These are phyloP conservation scores for Bufotes viridis DNA, from an alignment of 2,797 vertebrate species.

Conservation along the genomic window DNA sequence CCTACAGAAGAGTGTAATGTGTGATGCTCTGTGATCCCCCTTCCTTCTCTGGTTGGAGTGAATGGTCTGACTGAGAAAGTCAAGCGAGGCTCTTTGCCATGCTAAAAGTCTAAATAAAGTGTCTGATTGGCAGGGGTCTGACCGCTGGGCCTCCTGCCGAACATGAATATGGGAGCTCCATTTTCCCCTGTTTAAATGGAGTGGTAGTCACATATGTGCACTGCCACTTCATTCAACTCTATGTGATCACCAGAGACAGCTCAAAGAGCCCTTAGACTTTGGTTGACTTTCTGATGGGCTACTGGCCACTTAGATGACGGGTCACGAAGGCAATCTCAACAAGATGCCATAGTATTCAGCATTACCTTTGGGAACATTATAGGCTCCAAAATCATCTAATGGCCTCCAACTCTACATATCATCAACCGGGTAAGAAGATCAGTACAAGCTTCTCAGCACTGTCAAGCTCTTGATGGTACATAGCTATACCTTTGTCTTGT, in stretches of 20 bases:
- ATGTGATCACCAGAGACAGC: not conserved
- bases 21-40: too few relatives aligned
- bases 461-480: not conserved
- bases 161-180: too few relatives aligned
- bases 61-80: too few relatives aligned
- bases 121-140: too few relatives aligned
- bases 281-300: not conserved
- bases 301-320: not conserved
- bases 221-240: too few relatives aligned
- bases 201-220: too few relatives aligned
- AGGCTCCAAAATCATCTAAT: not conserved
- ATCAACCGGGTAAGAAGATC: not conserved
- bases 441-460: not conserved
- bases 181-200: too few relatives aligned
- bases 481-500: not conserved
- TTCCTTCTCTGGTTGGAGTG: too few relatives aligned
- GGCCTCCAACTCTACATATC: slow-evolving; percentile 10
- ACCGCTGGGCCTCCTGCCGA: too few relatives aligned
- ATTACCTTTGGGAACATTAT: not conserved
- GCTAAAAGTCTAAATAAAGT: too few relatives aligned
- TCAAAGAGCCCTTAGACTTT: not conserved
- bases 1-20: too few relatives aligned
- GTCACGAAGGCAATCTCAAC: not conserved
- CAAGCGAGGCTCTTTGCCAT: too few relatives aligned
- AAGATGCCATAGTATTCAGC: not conserved